These are phyloP conservation scores for Rhamphomyia laevipes DNA, from an alignment of 2,888 invertebrate species.

Conservation along the genomic window DNA sequence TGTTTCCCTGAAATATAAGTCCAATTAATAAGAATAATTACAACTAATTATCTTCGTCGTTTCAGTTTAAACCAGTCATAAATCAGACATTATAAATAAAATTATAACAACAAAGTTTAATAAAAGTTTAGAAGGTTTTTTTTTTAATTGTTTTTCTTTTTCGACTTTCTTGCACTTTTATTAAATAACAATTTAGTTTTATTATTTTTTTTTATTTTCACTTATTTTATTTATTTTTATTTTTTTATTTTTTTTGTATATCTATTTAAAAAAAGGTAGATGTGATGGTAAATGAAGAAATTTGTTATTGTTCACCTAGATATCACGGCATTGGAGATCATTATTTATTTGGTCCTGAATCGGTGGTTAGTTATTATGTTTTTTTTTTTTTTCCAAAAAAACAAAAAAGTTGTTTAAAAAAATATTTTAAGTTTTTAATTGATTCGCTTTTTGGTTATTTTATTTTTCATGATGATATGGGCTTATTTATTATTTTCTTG, in stretches of 20 bases:
- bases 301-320: slow-evolving; percentile 18
- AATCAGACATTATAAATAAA: too few species aligned
- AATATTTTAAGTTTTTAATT: background rate
- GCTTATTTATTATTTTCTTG: too few species aligned
- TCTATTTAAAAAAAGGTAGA: slow-evolving; percentile 21
- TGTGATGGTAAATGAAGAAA: slow-evolving; percentile 20
- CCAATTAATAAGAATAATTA: too few species aligned
- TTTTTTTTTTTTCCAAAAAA: slow-evolving; percentile 11
- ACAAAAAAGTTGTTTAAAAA: slow-evolving; percentile 7
- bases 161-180: background rate
- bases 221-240: slow-evolving; percentile 14
- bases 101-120: background rate
- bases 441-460: too few species aligned
- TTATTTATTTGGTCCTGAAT: slow-evolving; percentile 23
- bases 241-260: slow-evolving; percentile 14
- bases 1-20: too few species aligned
- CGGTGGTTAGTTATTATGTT: slow-evolving; percentile 26
- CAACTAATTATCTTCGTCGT: too few species aligned
- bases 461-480: too few species aligned
- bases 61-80: too few species aligned
- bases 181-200: background rate
- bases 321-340: slow-evolving; percentile 5
- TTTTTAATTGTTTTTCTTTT: slow-evolving; percentile 2
- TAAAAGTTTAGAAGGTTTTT: slow-evolving; percentile 1
- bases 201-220: slow-evolving; percentile 15